Evolutionary conservation across 2,113 vertebrate species (phyloP).

Genomic region (Sander lucioperca): DNA sequence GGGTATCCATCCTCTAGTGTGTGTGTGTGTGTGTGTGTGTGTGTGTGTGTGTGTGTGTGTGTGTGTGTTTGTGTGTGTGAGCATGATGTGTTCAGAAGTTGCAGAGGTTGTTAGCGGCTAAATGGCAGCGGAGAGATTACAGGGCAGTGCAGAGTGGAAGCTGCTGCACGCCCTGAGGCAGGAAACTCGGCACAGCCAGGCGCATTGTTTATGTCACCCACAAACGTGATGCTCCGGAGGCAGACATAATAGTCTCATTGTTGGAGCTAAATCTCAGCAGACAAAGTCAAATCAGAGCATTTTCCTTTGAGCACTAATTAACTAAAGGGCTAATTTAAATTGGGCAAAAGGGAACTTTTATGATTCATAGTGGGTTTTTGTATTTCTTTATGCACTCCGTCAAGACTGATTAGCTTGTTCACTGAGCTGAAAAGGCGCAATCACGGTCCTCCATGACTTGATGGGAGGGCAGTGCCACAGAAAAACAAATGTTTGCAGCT

Average conservation of each 20-base stretch:
- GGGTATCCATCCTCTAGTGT: no score
- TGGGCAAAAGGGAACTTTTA: background rate
- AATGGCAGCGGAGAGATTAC: conserved; percentile 43
- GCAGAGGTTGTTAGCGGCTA: conserved; percentile 47
- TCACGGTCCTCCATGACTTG: background rate
- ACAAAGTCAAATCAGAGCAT: conserved; percentile 4
- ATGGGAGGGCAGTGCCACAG: background rate
- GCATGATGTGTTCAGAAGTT: conserved; percentile 24
- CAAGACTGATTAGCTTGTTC: conserved; percentile 4
- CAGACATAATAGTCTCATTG: conserved; percentile 27
- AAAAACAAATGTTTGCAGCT: background rate
- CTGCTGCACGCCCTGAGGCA: no score
- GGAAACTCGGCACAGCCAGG: conserved; percentile 27
- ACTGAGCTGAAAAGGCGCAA: background rate
- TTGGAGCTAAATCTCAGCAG: conserved; percentile 13
- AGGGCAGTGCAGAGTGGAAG: conserved; percentile 16
- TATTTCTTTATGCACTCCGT: background rate
- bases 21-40: no score
- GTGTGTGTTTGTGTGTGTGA: background rate
- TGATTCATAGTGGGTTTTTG: background rate
- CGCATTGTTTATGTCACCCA: conserved; percentile 44
- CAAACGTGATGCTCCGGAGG: conserved; percentile 13
- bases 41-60: no score
- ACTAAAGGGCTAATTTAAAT: background rate
- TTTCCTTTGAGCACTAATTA: conserved; percentile 17